Evolutionary conservation across 30 jellyfish, hydroid and myxozoan species (phyloP), one percentile per base, ranked within the genome.

Genomic region (Calvadosia cruxmelitensis): DNA sequence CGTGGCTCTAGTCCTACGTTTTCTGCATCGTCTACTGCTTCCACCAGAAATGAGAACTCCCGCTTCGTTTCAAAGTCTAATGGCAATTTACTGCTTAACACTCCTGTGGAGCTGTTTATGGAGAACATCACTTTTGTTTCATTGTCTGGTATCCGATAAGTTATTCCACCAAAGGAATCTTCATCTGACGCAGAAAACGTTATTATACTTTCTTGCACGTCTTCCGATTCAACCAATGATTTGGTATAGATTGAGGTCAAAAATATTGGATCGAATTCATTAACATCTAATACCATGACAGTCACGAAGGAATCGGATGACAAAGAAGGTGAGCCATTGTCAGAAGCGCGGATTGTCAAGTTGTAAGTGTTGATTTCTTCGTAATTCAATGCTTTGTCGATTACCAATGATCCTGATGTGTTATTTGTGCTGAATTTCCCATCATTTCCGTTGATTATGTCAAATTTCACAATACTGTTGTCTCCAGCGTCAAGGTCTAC

Each of bases 71-170:
- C 74, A 0, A 23, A 65, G 31, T 65, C 74, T 27, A 65, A 16
- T n/a, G 65, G 74, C 16, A 15, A 10, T 27, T 15, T 32, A 31
- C 31, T 65, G 64, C 27, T 28, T 12, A 65, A 23, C 64, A 65
- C 20, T 15, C 74, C 74, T 5, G 74, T 65, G 16, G 65, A 23
- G 16, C 23, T 12, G 16, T 65, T 30, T 5, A 65, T 65, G 66
- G 64, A 23, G 66, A 65, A 27, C 13, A 53, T 5, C 69, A 53
- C 12, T 3, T 13, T 13, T 24, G 31, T 7, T 53, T 5, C 10
- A 5, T 13, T 5, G 25, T 53, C 31, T 53, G 69, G 5, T 53
- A 27, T 53, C 27, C 12, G 10, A 53, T 53, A 20, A 53, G 5
- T 5, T 5, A 27, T 13, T 5, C 25, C 7, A 5, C 31, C 31